Base-by-base conservation (phyloP, 2,888 invertebrate species). In the Watsonalla binaria region DNA sequence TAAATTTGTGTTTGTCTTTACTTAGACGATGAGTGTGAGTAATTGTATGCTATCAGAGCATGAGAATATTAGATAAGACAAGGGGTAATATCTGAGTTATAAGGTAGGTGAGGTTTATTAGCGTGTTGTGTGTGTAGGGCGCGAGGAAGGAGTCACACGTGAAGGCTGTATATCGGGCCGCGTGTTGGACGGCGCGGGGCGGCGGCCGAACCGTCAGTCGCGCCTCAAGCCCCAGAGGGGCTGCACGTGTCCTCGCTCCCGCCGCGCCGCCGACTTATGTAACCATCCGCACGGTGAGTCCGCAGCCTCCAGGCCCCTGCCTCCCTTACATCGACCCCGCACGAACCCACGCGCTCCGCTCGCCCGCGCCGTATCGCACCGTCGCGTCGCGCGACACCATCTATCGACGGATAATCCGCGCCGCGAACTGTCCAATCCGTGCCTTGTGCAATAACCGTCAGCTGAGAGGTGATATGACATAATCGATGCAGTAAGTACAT, bases 221-320 rank as follows among this genome's bases (percentile, higher is more conserved):
- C 87, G 85, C 78, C 78, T 76, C 81, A 75, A 81, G 84, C 89
- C 89, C 86, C 85, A 68, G 64, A 77, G 85, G 88, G 90, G 89
- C 82, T 68, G 74, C 82, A 86, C 89, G 89, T 87, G 80, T 85
- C 80, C 77, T 78, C 80, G 78, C 70, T 78, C 77, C 81, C 81
- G 74, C 75, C 73, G 74, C 81, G 82, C 82, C 42, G 42, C 42
- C 42, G 86, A 81, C 90, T 90, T 90, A 90, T 87, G 78, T 90
- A 90, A 90, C 82, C 84, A 87, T 82, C 86, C 85, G 84, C 86
- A 85, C 87, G 88, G 88, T 86, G 86, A 87, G 81, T 83, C 86
- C 78, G 82, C 87, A 88, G 85, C 84, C 84, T 84, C 86, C 81
- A 73, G 74, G 72, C 82, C 80, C 78, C 78, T 76, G 77, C 80